Percentiles rank a stretch among this genome's conserved stretches.
Conservation (phyloP, 1,140 invertebrate species). For the Scaptomyza pallida region DNA sequence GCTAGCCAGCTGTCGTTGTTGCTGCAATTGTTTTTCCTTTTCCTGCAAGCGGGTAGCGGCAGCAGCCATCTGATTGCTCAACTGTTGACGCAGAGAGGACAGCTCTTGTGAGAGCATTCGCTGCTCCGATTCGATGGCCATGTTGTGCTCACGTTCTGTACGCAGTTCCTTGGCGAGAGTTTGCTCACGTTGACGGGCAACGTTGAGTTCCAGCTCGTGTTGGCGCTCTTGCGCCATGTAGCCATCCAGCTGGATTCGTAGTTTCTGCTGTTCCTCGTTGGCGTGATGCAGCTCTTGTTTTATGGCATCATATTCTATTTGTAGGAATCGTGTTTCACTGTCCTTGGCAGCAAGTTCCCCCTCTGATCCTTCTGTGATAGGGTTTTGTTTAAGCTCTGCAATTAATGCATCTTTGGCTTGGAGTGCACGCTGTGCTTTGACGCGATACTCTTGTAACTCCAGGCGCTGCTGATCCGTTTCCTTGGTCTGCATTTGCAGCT, state of each 20-base stretch:
- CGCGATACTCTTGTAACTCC: conserved; percentile 89
- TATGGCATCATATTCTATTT: conserved; percentile 64
- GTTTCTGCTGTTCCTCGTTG: conserved; percentile 52
- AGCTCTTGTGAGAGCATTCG: conserved; percentile 76
- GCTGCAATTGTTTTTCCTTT: conserved; percentile 65
- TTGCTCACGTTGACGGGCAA: conserved; percentile 54
- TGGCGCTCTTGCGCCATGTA: conserved; percentile 46
- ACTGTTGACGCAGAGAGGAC: conserved; percentile 72
- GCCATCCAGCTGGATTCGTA: conserved; percentile 63
- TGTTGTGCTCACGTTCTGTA: conserved; percentile 46
- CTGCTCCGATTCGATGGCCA: conserved; percentile 65
- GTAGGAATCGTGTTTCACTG: conserved; percentile 63
- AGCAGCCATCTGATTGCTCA: conserved; percentile 76
- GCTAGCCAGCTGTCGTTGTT: conserved; percentile 58
- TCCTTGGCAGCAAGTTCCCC: conserved; percentile 31
- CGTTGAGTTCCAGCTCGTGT: conserved; percentile 44
- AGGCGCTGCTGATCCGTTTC: conserved; percentile 86
- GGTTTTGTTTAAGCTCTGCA: conserved; percentile 85
- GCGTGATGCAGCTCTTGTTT: conserved; percentile 68
- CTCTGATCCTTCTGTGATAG: background rate
- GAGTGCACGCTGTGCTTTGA: conserved; percentile 89
- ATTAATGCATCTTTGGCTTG: conserved; percentile 92
- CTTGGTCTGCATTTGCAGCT: conserved; percentile 86
- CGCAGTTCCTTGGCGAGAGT: conserved; percentile 59
- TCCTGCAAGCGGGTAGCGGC: conserved; percentile 75